These are phyloP conservation scores for Meghimatium bilineatum DNA, from an alignment of 2,888 invertebrate genomes.

Conservation along the genomic window DNA sequence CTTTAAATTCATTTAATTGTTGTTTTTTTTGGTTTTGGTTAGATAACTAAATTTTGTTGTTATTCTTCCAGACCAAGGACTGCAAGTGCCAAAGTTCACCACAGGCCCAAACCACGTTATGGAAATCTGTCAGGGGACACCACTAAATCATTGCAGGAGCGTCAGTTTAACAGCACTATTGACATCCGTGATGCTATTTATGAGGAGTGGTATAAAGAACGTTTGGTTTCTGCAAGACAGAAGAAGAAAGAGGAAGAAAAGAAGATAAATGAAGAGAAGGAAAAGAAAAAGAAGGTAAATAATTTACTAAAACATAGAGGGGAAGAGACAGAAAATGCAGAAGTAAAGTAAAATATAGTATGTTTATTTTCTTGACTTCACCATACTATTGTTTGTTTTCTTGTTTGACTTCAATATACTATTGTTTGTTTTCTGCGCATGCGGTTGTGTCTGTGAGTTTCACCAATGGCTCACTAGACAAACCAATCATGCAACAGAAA, in stretches of 20 bases:
- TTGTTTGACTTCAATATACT: too few relatives aligned
- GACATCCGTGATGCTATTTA: slow-evolving; percentile 68
- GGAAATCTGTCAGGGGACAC: slow-evolving; percentile 60
- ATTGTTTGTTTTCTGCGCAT: too few relatives aligned
- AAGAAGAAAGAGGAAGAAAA: slow-evolving; percentile 62
- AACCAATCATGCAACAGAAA: too few relatives aligned
- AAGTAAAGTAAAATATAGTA: too few relatives aligned
- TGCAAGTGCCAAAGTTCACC: slow-evolving; percentile 53
- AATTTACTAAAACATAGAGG: neutral
- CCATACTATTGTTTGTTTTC: too few relatives aligned
- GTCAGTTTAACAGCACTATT: slow-evolving; percentile 62
- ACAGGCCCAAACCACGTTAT: slow-evolving; percentile 69
- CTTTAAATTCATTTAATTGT: too few relatives aligned
- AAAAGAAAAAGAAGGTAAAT: slow-evolving; percentile 67
- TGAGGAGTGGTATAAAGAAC: slow-evolving; percentile 67
- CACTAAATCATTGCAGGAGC: slow-evolving; percentile 54
- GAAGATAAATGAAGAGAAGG: slow-evolving; percentile 63
- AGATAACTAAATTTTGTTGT: neutral
- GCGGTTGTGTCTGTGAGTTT: too few relatives aligned
- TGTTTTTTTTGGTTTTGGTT: too few relatives aligned
- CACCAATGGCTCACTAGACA: too few relatives aligned
- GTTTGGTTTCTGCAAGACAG: slow-evolving; percentile 56
- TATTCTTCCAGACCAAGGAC: slow-evolving; percentile 48
- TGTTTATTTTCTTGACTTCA: too few relatives aligned
- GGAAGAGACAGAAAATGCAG: neutral